phyloP scores from a whole-genome alignment of 2,113 vertebrate genomes.

The Leucoraja erinaceus region DNA sequence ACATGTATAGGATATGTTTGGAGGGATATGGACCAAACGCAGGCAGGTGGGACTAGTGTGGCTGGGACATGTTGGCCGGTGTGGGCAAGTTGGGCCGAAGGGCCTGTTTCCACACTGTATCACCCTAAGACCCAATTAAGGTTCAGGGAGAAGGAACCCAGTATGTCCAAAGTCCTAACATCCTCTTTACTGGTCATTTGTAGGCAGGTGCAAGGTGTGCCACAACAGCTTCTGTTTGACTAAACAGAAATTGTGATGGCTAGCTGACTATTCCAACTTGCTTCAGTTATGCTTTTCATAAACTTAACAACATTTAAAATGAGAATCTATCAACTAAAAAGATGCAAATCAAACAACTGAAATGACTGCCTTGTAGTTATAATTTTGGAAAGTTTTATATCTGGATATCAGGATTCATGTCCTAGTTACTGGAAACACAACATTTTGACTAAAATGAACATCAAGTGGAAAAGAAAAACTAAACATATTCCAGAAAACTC shows the following conservation, averaged over 20 bases:
- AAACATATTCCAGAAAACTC: slow-evolving; percentile 15
- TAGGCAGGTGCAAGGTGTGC: not conserved
- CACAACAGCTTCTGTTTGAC: not conserved
- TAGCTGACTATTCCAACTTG: not conserved
- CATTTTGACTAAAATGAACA: slow-evolving; percentile 15
- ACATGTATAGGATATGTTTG: too few relatives aligned
- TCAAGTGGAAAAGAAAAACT: slow-evolving; percentile 4
- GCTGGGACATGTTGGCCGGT: too few relatives aligned
- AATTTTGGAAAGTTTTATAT: not conserved
- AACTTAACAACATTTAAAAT: not conserved
- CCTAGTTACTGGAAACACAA: slow-evolving; percentile 35
- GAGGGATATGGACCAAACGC: too few relatives aligned
- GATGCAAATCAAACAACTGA: not conserved
- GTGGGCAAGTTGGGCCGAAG: too few relatives aligned
- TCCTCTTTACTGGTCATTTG: not conserved
- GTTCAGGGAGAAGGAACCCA: slow-evolving; percentile 1
- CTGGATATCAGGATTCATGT: not conserved
- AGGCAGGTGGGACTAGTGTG: too few relatives aligned
- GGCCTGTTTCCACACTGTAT: too few relatives aligned
- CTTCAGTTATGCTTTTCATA: not conserved
- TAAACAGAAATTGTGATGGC: not conserved
- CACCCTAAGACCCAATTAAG: not conserved
- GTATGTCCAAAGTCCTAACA: not conserved
- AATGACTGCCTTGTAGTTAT: not conserved
- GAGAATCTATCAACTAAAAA: not conserved